These are phyloP conservation scores for Lycaena phlaeas DNA, from an alignment of 2,888 invertebrate species.

Conservation along the genomic window DNA sequence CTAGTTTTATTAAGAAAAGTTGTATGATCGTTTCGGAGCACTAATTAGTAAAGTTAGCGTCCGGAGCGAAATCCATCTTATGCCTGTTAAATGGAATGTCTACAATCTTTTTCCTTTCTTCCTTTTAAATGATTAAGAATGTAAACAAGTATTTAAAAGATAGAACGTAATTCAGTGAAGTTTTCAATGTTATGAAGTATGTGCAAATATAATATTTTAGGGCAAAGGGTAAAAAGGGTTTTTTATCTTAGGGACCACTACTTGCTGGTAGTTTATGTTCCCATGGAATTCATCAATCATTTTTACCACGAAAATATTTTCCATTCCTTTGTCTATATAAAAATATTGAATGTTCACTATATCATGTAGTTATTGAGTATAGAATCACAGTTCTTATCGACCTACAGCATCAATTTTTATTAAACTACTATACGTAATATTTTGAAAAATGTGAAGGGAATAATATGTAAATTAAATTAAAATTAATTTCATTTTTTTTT, in stretches of 20 bases:
- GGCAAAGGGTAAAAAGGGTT: neutral
- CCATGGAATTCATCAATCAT: neutral
- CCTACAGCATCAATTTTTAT: too few relatives aligned
- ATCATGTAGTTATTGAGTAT: too few relatives aligned
- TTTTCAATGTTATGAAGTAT: neutral
- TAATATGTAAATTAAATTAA: too few relatives aligned
- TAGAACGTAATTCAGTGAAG: neutral
- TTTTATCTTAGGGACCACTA: neutral
- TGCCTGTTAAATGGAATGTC: constrained; percentile 12
- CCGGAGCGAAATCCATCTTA: constrained; percentile 16
- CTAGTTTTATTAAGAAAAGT: constrained; percentile 36
- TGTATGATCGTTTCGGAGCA: constrained; percentile 31
- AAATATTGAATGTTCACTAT: neutral
- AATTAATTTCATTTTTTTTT: too few relatives aligned
- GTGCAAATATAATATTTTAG: neutral
- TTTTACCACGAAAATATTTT: neutral
- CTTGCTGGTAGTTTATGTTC: neutral
- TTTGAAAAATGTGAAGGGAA: too few relatives aligned
- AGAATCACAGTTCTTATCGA: too few relatives aligned
- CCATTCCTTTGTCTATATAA: neutral
- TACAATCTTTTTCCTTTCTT: neutral
- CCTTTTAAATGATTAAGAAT: neutral
- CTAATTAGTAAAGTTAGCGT: constrained; percentile 34
- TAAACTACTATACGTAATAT: too few relatives aligned
- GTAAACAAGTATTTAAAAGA: neutral